Percentiles rank a stretch among this genome's conserved stretches.
Conservation (phyloP, 2,888 invertebrate species). For the Protophormia terraenovae region DNA sequence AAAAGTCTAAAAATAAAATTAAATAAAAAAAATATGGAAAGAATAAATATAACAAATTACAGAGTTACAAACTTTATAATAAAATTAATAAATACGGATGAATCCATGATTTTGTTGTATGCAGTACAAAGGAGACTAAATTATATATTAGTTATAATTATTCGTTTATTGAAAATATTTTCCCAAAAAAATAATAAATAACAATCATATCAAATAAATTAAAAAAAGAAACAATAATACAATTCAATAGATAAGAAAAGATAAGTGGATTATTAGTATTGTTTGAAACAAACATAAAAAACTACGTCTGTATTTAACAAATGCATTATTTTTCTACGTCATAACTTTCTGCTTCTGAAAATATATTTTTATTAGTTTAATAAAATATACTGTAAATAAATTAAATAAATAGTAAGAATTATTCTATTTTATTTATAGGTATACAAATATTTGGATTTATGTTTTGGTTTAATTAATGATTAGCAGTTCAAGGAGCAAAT, state of each 20-base stretch:
- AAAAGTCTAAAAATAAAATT: conserved; percentile 83
- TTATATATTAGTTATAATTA: neutral
- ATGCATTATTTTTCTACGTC: neutral
- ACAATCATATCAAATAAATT: too few relatives aligned
- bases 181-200: neutral
- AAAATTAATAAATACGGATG: conserved; percentile 1
- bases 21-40: conserved; percentile 4
- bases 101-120: neutral
- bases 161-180: neutral
- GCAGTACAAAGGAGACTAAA: neutral
- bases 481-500: too few relatives aligned
- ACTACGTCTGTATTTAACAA: neutral
- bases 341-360: neutral
- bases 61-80: conserved; percentile 18
- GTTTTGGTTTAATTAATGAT: too few relatives aligned
- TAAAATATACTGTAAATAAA: neutral
- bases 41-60: neutral
- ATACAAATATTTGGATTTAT: too few relatives aligned
- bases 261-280: neutral
- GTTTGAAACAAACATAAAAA: neutral
- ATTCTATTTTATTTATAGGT: too few relatives aligned
- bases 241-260: neutral
- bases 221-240: neutral
- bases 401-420: too few relatives aligned
- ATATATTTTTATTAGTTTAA: neutral